These are phyloP conservation scores for Oophaga sylvatica DNA, from an alignment of 2,797 vertebrate genomes.

Conservation along the genomic window DNA sequence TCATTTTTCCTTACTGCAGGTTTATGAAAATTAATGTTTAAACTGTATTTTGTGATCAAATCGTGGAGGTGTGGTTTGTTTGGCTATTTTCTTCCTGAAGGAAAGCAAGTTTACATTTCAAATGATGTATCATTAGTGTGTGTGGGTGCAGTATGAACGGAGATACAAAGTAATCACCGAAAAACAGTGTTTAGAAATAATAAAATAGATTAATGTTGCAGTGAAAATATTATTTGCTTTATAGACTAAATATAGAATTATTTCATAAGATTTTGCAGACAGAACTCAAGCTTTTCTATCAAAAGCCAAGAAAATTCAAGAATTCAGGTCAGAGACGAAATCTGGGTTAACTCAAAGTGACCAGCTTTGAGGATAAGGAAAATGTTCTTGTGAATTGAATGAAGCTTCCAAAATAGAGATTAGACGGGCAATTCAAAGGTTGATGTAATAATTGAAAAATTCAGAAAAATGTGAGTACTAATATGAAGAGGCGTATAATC, in stretches of 20 bases:
- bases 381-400: background rate
- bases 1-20: no score
- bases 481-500: background rate
- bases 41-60: no score
- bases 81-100: no score
- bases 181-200: no score
- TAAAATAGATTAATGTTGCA: no score
- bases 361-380: background rate
- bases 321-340: background rate
- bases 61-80: no score
- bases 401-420: background rate
- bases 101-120: no score
- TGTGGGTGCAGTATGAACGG: no score
- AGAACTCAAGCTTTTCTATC: background rate
- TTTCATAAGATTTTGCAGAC: background rate
- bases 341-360: slow-evolving; percentile 1
- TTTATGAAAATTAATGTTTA: no score
- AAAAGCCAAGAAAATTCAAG: background rate
- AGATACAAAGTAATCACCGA: no score
- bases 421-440: background rate
- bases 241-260: background rate
- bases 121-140: no score
- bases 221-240: no score
- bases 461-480: background rate
- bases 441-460: background rate